Percentiles rank a stretch among this genome's conserved stretches.
Conservation (phyloP, 2,888 invertebrate genomes). For the Mythimna albipuncta region DNA sequence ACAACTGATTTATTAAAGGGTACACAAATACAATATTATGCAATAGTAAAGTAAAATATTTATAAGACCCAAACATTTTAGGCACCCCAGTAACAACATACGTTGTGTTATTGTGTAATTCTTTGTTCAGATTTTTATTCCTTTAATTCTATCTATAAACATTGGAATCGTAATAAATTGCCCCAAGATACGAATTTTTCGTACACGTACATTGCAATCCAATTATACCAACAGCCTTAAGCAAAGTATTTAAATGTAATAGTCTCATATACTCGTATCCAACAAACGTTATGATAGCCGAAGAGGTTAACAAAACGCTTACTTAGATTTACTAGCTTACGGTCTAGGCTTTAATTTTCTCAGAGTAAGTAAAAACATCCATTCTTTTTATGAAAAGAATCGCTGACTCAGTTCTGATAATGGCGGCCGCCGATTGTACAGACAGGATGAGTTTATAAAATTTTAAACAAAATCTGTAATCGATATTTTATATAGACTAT, state of each 20-base stretch:
- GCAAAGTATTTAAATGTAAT: conserved; percentile 48
- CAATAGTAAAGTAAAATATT: background rate
- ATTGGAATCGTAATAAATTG: conserved; percentile 34
- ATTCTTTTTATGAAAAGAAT: conserved; percentile 51
- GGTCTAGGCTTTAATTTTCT: conserved; percentile 47
- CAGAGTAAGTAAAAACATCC: conserved; percentile 52
- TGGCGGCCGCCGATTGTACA: conserved; percentile 38
- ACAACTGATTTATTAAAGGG: no score
- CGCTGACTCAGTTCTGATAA: conserved; percentile 48
- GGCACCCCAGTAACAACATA: conserved; percentile 15
- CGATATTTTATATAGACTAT: conserved; percentile 53
- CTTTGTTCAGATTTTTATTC: conserved; percentile 20
- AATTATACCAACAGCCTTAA: conserved; percentile 50
- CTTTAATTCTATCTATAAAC: conserved; percentile 21
- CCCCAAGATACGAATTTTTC: conserved; percentile 38
- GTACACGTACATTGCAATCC: conserved; percentile 31
- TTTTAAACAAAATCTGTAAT: conserved; percentile 58
- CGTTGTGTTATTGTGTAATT: background rate
- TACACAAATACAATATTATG: background rate
- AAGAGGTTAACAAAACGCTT: conserved; percentile 37
- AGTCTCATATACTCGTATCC: conserved; percentile 28
- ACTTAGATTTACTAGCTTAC: conserved; percentile 23
- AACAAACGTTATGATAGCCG: conserved; percentile 48
- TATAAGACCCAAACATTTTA: background rate
- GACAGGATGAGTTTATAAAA: conserved; percentile 54